phyloP scores from a whole-genome alignment of 2,888 invertebrate genomes.

The Caenorhabditis sp. region DNA sequence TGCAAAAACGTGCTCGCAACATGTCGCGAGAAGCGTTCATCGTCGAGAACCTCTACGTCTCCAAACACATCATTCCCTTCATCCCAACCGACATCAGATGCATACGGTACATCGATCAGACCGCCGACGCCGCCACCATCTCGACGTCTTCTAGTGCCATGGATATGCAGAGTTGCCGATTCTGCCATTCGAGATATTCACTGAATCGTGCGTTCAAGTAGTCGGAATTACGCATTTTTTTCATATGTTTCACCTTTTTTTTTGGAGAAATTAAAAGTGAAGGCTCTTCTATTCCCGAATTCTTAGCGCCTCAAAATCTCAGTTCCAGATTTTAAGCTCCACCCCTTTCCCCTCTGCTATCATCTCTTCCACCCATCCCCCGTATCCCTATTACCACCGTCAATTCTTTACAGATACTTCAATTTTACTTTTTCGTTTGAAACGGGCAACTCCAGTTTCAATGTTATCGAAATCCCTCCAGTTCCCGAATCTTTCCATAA shows the following conservation, averaged over 20 bases:
- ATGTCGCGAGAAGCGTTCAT: slow-evolving; percentile 82
- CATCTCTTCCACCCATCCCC: background rate
- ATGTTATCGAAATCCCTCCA: background rate
- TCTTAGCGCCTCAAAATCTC: too few species aligned
- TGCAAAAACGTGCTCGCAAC: slow-evolving; percentile 82
- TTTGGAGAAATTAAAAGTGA: too few species aligned
- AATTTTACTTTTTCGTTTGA: background rate
- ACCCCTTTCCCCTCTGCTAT: background rate
- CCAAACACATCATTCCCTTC: slow-evolving; percentile 83
- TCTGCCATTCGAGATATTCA: slow-evolving; percentile 81
- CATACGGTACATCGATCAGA: slow-evolving; percentile 82
- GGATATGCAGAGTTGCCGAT: slow-evolving; percentile 81
- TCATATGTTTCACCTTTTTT: background rate
- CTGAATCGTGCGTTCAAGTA: slow-evolving; percentile 60
- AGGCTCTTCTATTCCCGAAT: too few species aligned
- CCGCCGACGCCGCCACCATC: slow-evolving; percentile 72
- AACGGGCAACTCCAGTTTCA: background rate
- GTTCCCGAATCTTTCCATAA: background rate
- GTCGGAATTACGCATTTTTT: background rate
- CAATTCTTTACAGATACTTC: background rate
- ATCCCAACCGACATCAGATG: slow-evolving; percentile 83
- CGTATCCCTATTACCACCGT: background rate
- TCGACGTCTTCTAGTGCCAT: slow-evolving; percentile 78
- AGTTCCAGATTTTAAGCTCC: background rate
- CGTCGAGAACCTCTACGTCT: slow-evolving; percentile 83